These are phyloP conservation scores for Porphyrio hochstetteri DNA, from an alignment of 2,113 vertebrate genomes.

Conservation along the genomic window DNA sequence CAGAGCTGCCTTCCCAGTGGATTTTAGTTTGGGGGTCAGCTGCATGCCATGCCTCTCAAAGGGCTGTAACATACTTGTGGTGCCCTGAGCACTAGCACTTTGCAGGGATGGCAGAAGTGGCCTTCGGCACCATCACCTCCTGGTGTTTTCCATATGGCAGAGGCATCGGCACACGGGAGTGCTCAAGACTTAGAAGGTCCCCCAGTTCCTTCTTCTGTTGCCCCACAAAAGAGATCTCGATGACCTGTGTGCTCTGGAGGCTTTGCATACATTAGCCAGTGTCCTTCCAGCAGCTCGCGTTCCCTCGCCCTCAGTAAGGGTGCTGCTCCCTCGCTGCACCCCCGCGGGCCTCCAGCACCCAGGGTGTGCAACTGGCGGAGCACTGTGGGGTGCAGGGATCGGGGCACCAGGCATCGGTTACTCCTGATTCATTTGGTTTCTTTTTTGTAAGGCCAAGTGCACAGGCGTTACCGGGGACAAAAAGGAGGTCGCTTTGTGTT, in stretches of 20 bases:
- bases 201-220: neutral
- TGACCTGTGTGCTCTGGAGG: neutral
- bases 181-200: neutral
- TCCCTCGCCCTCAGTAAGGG: neutral
- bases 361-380: neutral
- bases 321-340: neutral
- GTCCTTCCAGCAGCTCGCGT: neutral
- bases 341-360: neutral
- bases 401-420: neutral
- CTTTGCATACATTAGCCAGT: neutral
- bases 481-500: neutral
- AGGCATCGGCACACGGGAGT: neutral
- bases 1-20: neutral
- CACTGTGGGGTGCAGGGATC: neutral
- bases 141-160: neutral
- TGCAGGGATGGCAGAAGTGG: neutral
- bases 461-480: neutral
- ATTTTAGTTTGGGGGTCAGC: neutral
- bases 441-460: neutral
- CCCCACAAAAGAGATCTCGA: neutral
- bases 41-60: fast-evolving
- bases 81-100: neutral
- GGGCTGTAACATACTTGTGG: neutral
- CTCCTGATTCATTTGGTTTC: neutral
- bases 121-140: neutral